phyloP scores from a whole-genome alignment of 2,888 invertebrate species.

The Antitype chi region DNA sequence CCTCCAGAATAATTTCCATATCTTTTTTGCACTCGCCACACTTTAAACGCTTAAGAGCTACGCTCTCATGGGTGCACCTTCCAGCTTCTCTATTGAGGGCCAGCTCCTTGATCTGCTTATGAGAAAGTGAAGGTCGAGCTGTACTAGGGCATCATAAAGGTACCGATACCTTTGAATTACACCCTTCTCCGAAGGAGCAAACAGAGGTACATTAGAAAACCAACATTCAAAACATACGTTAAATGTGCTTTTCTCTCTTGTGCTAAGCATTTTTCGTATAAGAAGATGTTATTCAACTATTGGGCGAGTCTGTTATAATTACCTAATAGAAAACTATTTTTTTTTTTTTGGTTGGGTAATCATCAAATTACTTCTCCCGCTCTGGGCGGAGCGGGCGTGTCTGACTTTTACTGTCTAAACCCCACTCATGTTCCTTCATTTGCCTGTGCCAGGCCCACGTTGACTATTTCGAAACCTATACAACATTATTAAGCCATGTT shows the following conservation, averaged over 20 bases:
- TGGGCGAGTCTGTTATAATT: too few species aligned
- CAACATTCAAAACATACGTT: neutral
- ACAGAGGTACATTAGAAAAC: neutral
- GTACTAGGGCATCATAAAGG: neutral
- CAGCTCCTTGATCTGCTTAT: conserved; percentile 34
- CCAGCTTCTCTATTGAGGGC: conserved; percentile 23
- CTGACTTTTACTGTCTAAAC: too few species aligned
- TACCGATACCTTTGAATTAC: neutral
- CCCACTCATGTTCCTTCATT: too few species aligned
- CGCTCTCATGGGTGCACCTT: conserved; percentile 16
- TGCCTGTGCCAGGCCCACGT: too few species aligned
- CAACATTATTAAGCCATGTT: neutral
- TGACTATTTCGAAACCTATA: neutral
- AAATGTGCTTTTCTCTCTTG: neutral
- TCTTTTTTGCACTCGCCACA: conserved; percentile 14
- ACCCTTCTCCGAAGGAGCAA: neutral
- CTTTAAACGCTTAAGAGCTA: neutral
- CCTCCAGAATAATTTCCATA: conserved; percentile 9
- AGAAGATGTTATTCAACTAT: too few species aligned
- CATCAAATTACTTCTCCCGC: too few species aligned
- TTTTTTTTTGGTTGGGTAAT: too few species aligned
- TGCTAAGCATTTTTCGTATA: neutral
- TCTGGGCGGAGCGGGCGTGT: too few species aligned
- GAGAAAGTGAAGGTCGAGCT: conserved; percentile 6
- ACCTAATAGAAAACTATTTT: too few species aligned